Evolutionary conservation across 2,113 vertebrate genomes (phyloP), one percentile per base, ranked within the genome.

Genomic region (Clarias macrocephalus): DNA sequence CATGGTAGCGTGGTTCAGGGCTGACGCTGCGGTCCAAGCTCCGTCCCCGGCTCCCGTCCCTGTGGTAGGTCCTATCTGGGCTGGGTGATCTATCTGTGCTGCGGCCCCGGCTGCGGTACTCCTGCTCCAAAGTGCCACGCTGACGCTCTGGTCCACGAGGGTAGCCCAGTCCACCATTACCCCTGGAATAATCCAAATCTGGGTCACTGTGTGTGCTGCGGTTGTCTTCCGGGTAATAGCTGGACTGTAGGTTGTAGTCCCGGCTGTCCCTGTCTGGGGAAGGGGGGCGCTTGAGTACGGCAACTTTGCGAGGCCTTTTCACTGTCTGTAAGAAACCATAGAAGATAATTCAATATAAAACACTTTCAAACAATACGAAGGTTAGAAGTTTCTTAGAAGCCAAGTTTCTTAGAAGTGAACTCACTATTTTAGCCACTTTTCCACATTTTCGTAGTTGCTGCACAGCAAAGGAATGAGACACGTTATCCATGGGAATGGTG

Each of bases 361-460:
- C 8, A n/a, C 23, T 54, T 76, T 54, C 52, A n/a, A 76, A 54
- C 7, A n/a, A 7, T 7, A 76, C n/a, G 21, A 52, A 19, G 28
- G 1, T 57, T 30, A 56, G 54, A 56, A 57, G 48, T 48, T n/a
- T n/a, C n/a, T n/a, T 7, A 48, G 19, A 79, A 79, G 7, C 6
- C 73, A 15, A 3, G 30, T 28, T 81, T 81, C 11, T 56, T 57
- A 86, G 30, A 83, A 60, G 84, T n/a, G 65, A 37, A 97, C 98
- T 97, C 94, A 99, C 98, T 89, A 99, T 97, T 90, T 95, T 96
- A 76, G 98, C 97, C 3, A 96, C 93, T 95, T 98, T 99, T 72
- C 97, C 97, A 91, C 97, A 98, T 93, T 99, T 99, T 70, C 97
- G 96, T 85, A 99, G 95, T 80, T 97, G 97, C 75, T 99, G 98